Percentiles rank a stretch among this genome's conserved stretches.
These are phyloP conservation scores for Druon quercuslanigerum DNA, from an alignment of 1,140 invertebrate species.

Conservation along the genomic window DNA sequence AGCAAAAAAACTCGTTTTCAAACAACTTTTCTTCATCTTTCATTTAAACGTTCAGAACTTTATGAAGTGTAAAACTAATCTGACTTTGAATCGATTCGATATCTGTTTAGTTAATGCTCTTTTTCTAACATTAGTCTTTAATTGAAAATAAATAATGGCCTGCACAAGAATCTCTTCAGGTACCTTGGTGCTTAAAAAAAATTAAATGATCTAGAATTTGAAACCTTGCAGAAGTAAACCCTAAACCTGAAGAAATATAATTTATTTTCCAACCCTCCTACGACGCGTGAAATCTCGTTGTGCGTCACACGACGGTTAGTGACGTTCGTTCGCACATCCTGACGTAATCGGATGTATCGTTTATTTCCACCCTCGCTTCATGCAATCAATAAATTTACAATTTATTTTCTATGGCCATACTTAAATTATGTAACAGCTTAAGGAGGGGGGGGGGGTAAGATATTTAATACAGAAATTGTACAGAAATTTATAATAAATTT, in stretches of 20 bases:
- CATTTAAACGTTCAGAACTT: too few relatives aligned
- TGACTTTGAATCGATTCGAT: too few relatives aligned
- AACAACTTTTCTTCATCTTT: too few relatives aligned
- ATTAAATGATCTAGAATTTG: not conserved
- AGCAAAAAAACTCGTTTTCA: too few relatives aligned
- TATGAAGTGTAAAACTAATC: too few relatives aligned
- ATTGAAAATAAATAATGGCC: not conserved
- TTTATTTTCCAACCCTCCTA: conserved; percentile 21
- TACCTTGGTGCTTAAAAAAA: not conserved
- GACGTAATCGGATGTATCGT: conserved; percentile 7
- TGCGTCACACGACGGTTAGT: not conserved
- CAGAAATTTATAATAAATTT: too few relatives aligned
- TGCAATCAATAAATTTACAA: not conserved
- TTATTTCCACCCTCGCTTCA: not conserved
- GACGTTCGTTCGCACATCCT: conserved; percentile 13
- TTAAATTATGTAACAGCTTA: too few relatives aligned
- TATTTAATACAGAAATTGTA: too few relatives aligned
- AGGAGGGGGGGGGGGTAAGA: too few relatives aligned
- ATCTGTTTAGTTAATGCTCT: too few relatives aligned
- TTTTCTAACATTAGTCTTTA: not conserved
- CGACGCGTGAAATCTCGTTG: not conserved
- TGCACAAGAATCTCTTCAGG: not conserved
- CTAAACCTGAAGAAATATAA: conserved; percentile 12
- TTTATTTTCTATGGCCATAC: too few relatives aligned
- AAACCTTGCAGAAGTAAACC: conserved; percentile 13